These are phyloP conservation scores for Ctenodactylus gundi DNA, from an alignment of 2,113 vertebrate species.

Conservation along the genomic window DNA sequence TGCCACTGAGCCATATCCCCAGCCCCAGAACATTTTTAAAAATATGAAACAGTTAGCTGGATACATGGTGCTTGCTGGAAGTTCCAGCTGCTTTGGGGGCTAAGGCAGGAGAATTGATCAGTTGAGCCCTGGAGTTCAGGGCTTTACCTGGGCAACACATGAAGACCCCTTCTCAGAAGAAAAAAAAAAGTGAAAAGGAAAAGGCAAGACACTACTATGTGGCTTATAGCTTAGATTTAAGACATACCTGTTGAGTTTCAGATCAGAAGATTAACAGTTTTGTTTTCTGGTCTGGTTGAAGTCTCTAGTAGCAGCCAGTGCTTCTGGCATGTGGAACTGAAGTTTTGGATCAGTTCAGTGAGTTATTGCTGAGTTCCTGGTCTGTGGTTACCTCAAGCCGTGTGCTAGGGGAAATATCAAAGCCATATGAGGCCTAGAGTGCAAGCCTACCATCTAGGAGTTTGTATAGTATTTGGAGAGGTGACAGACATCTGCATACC, in stretches of 20 bases:
- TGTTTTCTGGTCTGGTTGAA: background rate
- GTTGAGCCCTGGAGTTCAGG: background rate
- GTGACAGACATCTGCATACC: accelerated
- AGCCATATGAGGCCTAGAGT: background rate
- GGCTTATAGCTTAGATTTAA: background rate
- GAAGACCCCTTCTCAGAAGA: background rate
- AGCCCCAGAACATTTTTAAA: background rate
- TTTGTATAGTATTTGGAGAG: background rate
- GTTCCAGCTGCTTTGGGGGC: background rate
- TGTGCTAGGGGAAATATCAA: background rate
- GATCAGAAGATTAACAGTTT: background rate
- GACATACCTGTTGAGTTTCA: background rate
- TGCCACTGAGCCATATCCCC: background rate
- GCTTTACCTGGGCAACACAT: background rate
- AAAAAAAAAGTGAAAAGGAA: background rate
- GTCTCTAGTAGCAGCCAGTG: background rate
- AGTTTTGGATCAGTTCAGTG: background rate
- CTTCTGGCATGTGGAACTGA: background rate
- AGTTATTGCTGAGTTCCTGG: constrained; percentile 32
- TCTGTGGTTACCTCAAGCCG: background rate
- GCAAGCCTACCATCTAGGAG: background rate
- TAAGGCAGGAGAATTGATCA: background rate
- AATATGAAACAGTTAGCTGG: background rate
- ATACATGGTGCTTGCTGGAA: background rate
- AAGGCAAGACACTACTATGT: background rate